Base-by-base conservation (phyloP, 2,888 invertebrate genomes). In the Apotomis turbidana region DNA sequence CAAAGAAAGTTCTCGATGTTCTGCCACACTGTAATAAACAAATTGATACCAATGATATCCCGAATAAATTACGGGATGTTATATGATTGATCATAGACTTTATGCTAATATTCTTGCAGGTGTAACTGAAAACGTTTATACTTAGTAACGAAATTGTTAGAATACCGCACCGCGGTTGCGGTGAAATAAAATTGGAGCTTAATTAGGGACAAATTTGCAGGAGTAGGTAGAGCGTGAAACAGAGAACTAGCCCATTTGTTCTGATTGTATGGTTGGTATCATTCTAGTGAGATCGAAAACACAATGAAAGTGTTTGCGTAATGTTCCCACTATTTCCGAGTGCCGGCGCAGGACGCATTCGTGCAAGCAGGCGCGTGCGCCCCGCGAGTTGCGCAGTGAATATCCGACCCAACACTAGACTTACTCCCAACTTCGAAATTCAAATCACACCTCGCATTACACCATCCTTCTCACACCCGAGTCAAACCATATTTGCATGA, bases 301-400 rank as follows among this genome's bases (percentile, higher is more conserved):
- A 86, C 83, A 88, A 88, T 87, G 89, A 88, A 89, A 89, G 89
- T 86, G 81, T 78, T 87, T 85, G 81, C 83, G 84, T 84, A 88
- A 89, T 74, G 60, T 71, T 84, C 80, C 83, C 76, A 76, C 78
- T 73, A 74, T 76, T 80, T 80, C 80, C 79, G 79, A 79, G 74
- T 68, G 54, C 51, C n/a, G 10, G 55, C 41, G 64, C 46, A 62
- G 74, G 71, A 76, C 78, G 72, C 66, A 81, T 81, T 76, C 78
- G 83, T 81, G 81, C 80, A 80, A 80, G 68, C 61, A 49, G 75
- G 70, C 78, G 76, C 76, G 75, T 73, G 78, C 74, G 52, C 70
- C 38, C 69, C 71, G 57, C 69, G 68, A 62, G 46, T 62, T 49
- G 49, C 36, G 61, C 68, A 52, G 73, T 68, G 72, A 76, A 76